phyloP scores from a whole-genome alignment of 2,797 vertebrate species.

The Lutjanus argentimaculatus region DNA sequence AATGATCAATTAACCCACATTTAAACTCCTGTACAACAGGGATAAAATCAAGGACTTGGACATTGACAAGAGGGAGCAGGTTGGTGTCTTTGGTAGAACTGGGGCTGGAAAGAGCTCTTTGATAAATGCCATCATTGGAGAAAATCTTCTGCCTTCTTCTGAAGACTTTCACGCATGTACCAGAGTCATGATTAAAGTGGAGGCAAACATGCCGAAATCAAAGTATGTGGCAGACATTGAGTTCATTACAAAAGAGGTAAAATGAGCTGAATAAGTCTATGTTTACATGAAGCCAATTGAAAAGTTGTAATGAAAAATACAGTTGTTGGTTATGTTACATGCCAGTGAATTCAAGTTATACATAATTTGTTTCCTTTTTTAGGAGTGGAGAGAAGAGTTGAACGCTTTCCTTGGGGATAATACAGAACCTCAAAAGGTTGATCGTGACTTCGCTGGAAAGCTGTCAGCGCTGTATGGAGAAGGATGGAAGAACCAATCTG shows the following conservation, averaged over 20 bases:
- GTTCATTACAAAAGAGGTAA: slow-evolving; percentile 68
- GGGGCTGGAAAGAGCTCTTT: slow-evolving; percentile 84
- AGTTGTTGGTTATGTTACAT: not conserved
- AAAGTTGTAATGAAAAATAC: not conserved
- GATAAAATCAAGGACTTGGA: slow-evolving; percentile 37
- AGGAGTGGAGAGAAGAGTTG: slow-evolving; percentile 67
- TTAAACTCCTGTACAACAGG: slow-evolving; percentile 33
- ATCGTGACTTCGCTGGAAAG: slow-evolving; percentile 25
- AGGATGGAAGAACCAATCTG: slow-evolving; percentile 18
- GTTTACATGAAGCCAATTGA: not conserved
- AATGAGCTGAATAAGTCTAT: rapidly evolving
- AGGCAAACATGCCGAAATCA: slow-evolving; percentile 18
- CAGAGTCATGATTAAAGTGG: slow-evolving; percentile 78
- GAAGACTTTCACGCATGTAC: slow-evolving; percentile 69
- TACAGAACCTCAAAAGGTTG: not conserved
- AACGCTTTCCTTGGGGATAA: not conserved
- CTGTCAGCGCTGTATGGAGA: slow-evolving; percentile 61
- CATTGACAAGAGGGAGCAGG: slow-evolving; percentile 60
- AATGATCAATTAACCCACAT: not conserved
- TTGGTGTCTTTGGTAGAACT: slow-evolving; percentile 82
- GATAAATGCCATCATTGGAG: slow-evolving; percentile 80
- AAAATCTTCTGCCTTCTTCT: slow-evolving; percentile 70
- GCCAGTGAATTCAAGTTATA: not conserved
- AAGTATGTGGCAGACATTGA: slow-evolving; percentile 64
- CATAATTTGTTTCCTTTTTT: not conserved